Evolutionary conservation across 2,113 vertebrate genomes (phyloP).

Genomic region (Rhynchomys soricoides): DNA sequence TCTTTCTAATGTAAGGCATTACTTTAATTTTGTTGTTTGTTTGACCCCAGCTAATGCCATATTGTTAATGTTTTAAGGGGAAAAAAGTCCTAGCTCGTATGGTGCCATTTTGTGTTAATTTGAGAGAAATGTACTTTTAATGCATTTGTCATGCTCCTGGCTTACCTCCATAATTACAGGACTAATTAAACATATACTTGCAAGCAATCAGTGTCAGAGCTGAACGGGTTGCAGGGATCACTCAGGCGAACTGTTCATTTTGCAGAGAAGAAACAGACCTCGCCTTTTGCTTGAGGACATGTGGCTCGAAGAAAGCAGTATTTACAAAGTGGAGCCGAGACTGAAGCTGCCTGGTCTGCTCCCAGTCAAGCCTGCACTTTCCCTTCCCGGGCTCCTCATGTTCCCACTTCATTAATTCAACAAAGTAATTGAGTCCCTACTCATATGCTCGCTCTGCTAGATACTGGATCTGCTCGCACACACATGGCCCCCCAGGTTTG

Average conservation of each 20-base stretch:
- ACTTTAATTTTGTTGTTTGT: slow-evolving; percentile 69
- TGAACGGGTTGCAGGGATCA: slow-evolving; percentile 54
- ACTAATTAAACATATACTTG: slow-evolving; percentile 73
- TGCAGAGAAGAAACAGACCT: slow-evolving; percentile 49
- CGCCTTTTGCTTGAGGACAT: slow-evolving; percentile 9
- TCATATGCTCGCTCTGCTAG: background rate
- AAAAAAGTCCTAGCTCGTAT: slow-evolving; percentile 37
- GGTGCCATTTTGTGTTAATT: slow-evolving; percentile 65
- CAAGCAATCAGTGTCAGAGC: slow-evolving; percentile 72
- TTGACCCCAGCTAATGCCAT: slow-evolving; percentile 51
- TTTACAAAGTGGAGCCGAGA: slow-evolving; percentile 15
- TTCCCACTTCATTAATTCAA: slow-evolving; percentile 36
- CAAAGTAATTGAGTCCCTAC: background rate
- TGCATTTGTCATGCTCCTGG: slow-evolving; percentile 62
- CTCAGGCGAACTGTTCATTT: slow-evolving; percentile 61
- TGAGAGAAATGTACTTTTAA: slow-evolving; percentile 72
- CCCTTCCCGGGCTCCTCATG: background rate
- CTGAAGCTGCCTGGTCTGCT: slow-evolving; percentile 17
- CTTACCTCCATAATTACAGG: slow-evolving; percentile 68
- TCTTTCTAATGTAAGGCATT: slow-evolving; percentile 39
- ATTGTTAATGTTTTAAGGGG: slow-evolving; percentile 31
- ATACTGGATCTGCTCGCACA: background rate
- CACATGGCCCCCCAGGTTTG: background rate
- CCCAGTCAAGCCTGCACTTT: background rate
- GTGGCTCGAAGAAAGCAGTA: slow-evolving; percentile 21